These are phyloP conservation scores for Stichopus horrens DNA, from an alignment of 53 echinoderm and acorn worm genomes.

Conservation along the genomic window DNA sequence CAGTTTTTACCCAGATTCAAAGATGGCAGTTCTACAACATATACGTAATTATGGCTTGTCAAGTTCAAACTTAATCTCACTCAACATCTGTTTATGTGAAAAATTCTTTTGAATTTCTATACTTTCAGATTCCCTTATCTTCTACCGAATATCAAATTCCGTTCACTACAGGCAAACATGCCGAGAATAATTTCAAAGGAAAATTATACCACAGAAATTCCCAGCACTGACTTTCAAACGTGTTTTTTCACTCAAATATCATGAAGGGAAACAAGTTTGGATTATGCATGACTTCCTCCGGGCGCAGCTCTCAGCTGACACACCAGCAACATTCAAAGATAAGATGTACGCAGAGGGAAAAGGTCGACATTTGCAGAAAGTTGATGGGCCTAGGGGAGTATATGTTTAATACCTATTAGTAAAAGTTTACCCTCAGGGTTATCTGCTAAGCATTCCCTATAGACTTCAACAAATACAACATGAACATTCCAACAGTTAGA, in stretches of 20 bases:
- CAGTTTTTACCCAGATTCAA: no score
- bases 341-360: conserved; percentile 34
- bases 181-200: background rate
- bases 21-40: no score
- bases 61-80: background rate
- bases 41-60: background rate
- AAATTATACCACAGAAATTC: conserved; percentile 8
- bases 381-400: background rate
- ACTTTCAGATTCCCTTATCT: background rate
- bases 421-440: background rate
- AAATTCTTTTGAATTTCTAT: background rate
- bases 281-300: background rate
- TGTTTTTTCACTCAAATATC: background rate
- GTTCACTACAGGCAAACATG: conserved; percentile 23
- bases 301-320: background rate
- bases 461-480: background rate
- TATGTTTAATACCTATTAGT: background rate
- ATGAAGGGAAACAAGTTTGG: background rate
- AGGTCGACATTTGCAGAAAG: background rate
- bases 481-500: background rate
- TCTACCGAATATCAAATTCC: conserved; percentile 19
- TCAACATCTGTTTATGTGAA: background rate
- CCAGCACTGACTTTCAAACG: background rate
- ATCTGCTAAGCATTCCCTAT: background rate
- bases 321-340: background rate